These are phyloP conservation scores for Pteropus alecto DNA, from an alignment of 2,113 vertebrate species.

Conservation along the genomic window DNA sequence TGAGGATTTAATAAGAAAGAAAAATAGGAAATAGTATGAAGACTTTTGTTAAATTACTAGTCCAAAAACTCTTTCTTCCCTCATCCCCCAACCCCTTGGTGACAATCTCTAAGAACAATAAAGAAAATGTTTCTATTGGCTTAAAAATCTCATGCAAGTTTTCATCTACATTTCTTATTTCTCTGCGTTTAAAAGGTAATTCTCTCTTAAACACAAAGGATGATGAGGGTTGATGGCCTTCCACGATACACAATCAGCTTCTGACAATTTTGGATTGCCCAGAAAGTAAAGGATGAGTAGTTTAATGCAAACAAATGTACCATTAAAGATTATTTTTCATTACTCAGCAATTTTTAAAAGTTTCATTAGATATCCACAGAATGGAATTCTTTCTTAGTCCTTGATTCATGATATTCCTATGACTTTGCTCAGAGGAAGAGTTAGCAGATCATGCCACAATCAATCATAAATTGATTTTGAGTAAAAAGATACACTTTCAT, in stretches of 20 bases:
- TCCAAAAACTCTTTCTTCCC: background rate
- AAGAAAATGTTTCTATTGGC: background rate
- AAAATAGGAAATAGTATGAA: background rate
- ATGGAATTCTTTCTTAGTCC: slow-evolving; percentile 25
- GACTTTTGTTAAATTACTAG: background rate
- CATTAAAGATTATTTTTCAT: background rate
- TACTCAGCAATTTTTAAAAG: slow-evolving; percentile 26
- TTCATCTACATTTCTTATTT: background rate
- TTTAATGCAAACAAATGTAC: background rate
- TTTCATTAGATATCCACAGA: background rate
- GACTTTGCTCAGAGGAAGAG: slow-evolving; percentile 34
- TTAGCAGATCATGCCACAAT: slow-evolving; percentile 13
- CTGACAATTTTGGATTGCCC: background rate
- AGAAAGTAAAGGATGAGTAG: background rate
- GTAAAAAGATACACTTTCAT: background rate
- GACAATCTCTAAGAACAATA: background rate
- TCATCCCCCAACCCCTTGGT: background rate
- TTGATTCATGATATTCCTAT: slow-evolving; percentile 35
- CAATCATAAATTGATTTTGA: slow-evolving; percentile 41
- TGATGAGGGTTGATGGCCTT: background rate
- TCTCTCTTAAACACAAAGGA: background rate
- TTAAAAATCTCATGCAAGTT: background rate
- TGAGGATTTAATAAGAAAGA: background rate
- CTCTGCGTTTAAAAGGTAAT: background rate
- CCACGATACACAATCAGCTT: background rate